Evolutionary conservation across 2,113 vertebrate genomes (phyloP).

Genomic region (Capra hircus): DNA sequence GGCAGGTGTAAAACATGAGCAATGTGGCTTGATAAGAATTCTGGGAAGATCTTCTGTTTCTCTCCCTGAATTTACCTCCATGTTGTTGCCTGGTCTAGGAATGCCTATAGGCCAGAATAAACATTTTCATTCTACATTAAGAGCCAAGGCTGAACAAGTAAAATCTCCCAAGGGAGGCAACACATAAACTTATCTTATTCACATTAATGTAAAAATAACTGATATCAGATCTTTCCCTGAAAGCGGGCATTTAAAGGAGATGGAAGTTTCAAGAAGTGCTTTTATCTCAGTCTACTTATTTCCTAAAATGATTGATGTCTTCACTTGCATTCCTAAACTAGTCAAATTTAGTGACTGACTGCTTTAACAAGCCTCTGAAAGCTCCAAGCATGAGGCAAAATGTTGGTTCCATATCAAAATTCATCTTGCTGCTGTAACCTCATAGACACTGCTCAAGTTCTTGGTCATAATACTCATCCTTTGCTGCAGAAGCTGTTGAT

Average conservation of each 20-base stretch:
- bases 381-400: not conserved
- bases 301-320: not conserved
- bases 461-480: not conserved
- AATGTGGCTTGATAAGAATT: not conserved
- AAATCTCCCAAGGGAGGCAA: not conserved
- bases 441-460: not conserved
- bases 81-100: not conserved
- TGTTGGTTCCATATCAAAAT: not conserved
- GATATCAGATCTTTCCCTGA: not conserved
- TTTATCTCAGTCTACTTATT: constrained; percentile 2
- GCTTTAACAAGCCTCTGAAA: not conserved
- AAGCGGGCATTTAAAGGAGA: not conserved
- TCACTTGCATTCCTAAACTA: not conserved
- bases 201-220: not conserved
- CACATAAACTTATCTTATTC: not conserved
- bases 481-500: not conserved
- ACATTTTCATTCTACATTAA: constrained; percentile 13
- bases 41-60: not conserved
- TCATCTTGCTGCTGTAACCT: not conserved
- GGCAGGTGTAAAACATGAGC: not conserved
- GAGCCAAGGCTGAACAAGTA: not conserved
- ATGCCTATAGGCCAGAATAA: not conserved
- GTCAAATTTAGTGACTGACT: not conserved
- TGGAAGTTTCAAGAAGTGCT: not conserved
- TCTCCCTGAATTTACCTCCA: not conserved